Evolutionary conservation across 1,140 invertebrate genomes (phyloP).

Genomic region (Choristoneura fumiferana): DNA sequence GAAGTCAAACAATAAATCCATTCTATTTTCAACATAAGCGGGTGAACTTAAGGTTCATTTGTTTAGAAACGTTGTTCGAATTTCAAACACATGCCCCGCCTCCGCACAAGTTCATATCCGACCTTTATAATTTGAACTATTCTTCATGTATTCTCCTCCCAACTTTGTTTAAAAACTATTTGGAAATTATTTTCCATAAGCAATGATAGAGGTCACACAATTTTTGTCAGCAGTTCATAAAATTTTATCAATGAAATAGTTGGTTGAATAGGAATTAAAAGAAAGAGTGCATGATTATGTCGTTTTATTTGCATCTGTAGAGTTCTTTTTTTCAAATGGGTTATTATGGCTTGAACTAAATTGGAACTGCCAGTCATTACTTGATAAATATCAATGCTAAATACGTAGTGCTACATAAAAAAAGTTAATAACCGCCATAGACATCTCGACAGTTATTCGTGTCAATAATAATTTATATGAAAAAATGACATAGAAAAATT

Average conservation of each 20-base stretch:
- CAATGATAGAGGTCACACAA: not conserved
- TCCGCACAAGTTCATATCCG: conserved; percentile 16
- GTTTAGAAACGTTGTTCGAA: not conserved
- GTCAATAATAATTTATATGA: too few species aligned
- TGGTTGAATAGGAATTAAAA: not conserved
- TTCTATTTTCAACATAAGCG: not conserved
- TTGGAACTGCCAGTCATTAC: too few species aligned
- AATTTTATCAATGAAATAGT: conserved; percentile 5
- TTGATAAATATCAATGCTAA: too few species aligned
- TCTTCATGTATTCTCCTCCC: conserved; percentile 1
- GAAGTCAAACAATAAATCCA: not conserved
- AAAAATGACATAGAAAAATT: too few species aligned
- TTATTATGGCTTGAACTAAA: too few species aligned
- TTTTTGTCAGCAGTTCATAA: not conserved
- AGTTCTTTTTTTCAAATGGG: too few species aligned
- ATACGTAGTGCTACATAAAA: too few species aligned
- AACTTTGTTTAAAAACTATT: not conserved
- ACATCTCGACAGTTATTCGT: too few species aligned
- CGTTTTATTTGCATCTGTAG: too few species aligned
- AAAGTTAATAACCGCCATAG: too few species aligned
- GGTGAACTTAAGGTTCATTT: not conserved
- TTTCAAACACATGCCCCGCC: conserved; percentile 16
- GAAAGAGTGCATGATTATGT: too few species aligned
- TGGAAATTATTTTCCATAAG: not conserved
- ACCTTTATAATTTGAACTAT: conserved; percentile 16